These are phyloP conservation scores for Whitmania pigra DNA, from an alignment of 1,140 invertebrate genomes.

Conservation along the genomic window DNA sequence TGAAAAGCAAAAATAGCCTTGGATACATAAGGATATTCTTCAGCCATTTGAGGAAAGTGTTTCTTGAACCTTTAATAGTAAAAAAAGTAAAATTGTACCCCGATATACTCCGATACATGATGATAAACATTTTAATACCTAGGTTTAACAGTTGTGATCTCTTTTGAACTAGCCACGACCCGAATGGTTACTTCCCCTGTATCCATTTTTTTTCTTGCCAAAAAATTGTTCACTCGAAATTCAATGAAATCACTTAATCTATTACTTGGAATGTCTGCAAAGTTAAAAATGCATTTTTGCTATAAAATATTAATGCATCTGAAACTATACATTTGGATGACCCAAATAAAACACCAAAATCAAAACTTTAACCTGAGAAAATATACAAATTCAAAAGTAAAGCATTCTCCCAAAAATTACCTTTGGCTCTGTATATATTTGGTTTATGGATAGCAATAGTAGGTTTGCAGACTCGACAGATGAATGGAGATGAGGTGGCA, in stretches of 20 bases:
- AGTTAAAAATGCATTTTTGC: too few species aligned
- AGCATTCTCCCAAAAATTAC: too few species aligned
- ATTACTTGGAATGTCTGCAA: conserved; percentile 63
- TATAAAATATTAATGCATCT: too few species aligned
- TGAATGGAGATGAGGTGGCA: not conserved
- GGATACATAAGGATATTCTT: conserved; percentile 76
- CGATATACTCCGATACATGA: not conserved
- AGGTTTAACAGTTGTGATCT: conserved; percentile 45
- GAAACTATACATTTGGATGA: too few species aligned
- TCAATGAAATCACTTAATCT: conserved; percentile 93
- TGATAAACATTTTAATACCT: not conserved
- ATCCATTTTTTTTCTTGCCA: conserved; percentile 82
- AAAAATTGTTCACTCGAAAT: conserved; percentile 88
- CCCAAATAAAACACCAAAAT: too few species aligned
- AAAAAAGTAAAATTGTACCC: not conserved
- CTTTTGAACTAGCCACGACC: conserved; percentile 84
- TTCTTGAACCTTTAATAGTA: not conserved
- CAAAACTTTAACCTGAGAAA: too few species aligned
- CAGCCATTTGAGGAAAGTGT: conserved; percentile 53
- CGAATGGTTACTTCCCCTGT: conserved; percentile 92
- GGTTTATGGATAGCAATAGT: not conserved
- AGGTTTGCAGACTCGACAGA: not conserved
- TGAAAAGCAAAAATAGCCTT: conserved; percentile 94
- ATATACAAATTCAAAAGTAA: too few species aligned
- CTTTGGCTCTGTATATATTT: too few species aligned